Base-by-base conservation (phyloP, 2,797 vertebrate genomes). In the Zalophus californianus region DNA sequence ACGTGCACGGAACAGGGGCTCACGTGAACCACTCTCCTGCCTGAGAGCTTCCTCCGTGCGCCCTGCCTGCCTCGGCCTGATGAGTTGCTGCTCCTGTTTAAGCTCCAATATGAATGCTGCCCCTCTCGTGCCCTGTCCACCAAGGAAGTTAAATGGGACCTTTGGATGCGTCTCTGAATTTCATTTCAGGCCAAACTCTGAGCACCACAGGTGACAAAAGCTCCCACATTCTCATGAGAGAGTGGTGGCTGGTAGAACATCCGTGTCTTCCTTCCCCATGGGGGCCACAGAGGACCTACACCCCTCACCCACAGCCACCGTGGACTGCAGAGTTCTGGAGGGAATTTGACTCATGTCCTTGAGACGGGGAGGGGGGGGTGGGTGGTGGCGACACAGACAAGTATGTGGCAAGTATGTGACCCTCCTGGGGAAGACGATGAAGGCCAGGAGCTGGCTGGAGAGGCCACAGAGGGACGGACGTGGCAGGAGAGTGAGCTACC, bases 31-130 rank as follows among this genome's bases (percentile, higher is more conserved):
- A 21, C 54, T 79, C 18, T 54, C 58, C n/a, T 35, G 7, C 32
- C 73, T 16, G 35, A 35, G 21, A 64, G 8, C 20, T 0, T 0
- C 32, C 29, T 52, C 58, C n/a, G 20, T 3, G 20, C 56, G 38
- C 62, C 41, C 38, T n/a, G 21, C 12, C 10, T 2, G 20, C 54
- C 50, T 50, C 50, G 27, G 13, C 25, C 27, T 5, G 23, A 41
- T 1, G 23, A 66, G 27, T 32, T 62, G 48, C 77, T 50, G 68
- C 25, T 60, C 16, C 5, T 52, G n/a, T 70, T 82, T 52, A 29
- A 60, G 68, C 78, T 7, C 14, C 38, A 21, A 23, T 0, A 11
- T 14, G 7, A 73, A 11, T 7, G n/a, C 11, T 3, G 0, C 41
- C 21, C 70, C 44, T 87, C 86, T 62, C 21, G 2, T 6, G 50